A percentile compares a stretch with the other conserved stretches of the same genome.
Conservation (phyloP, 1,140 invertebrate genomes). For the Meloidogyne hapla region DNA sequence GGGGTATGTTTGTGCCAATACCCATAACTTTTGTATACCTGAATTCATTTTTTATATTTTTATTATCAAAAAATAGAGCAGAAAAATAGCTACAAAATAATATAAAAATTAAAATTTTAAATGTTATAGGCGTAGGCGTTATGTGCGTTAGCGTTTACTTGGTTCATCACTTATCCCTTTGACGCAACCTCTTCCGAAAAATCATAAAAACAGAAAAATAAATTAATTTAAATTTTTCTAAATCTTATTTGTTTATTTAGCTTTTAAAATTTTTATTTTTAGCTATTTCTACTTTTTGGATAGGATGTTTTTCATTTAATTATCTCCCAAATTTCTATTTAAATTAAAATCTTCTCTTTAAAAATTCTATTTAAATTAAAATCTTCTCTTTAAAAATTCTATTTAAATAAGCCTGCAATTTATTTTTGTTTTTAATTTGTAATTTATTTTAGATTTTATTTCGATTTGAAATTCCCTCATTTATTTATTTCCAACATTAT, state of each 20-base stretch:
- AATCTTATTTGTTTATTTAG: background rate
- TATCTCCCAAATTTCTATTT: too few relatives aligned
- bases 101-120: background rate
- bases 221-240: background rate
- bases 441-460: too few relatives aligned
- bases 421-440: too few relatives aligned
- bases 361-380: too few relatives aligned
- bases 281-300: background rate
- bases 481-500: too few relatives aligned
- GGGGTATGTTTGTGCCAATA: background rate
- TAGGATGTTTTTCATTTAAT: too few relatives aligned
- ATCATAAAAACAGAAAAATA: background rate
- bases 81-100: background rate
- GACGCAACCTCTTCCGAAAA: background rate
- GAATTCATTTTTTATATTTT: background rate
- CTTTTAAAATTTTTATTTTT: background rate
- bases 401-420: too few relatives aligned
- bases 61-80: background rate
- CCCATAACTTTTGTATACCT: background rate
- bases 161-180: background rate
- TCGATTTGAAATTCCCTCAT: too few relatives aligned
- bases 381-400: too few relatives aligned
- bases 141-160: background rate
- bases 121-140: background rate
- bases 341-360: too few relatives aligned